Evolutionary conservation across 2,888 invertebrate species (phyloP).

Genomic region (Salticus scenicus): DNA sequence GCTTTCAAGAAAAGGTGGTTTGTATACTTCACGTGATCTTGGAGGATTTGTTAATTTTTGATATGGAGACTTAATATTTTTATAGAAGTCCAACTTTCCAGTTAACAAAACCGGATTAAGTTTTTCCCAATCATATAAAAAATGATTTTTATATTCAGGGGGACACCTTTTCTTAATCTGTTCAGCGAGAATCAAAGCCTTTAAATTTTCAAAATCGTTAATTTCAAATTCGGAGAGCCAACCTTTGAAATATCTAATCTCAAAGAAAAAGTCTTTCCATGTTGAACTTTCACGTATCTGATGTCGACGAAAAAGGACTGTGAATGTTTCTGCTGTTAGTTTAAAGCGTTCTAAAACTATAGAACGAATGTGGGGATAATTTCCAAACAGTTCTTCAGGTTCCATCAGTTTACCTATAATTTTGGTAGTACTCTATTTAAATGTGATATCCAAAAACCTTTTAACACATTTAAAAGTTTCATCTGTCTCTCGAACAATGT

Average conservation of each 20-base stretch:
- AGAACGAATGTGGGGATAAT: constrained; percentile 3
- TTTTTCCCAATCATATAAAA: constrained; percentile 11
- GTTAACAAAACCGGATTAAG: constrained; percentile 1
- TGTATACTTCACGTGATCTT: no score
- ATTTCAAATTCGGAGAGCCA: constrained; percentile 7
- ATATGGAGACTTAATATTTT: neutral
- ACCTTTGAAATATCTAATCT: constrained; percentile 19
- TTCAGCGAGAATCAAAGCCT: neutral
- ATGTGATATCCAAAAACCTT: neutral
- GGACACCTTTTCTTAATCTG: constrained; percentile 22
- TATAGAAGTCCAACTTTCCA: neutral
- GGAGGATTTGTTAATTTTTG: no score
- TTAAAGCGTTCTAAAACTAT: constrained; percentile 19
- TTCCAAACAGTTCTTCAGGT: neutral
- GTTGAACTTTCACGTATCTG: neutral
- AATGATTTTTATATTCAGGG: constrained; percentile 14
- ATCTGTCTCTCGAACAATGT: constrained; percentile 17
- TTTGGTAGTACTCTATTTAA: constrained; percentile 15
- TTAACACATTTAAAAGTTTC: constrained; percentile 13
- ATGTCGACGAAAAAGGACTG: constrained; percentile 6
- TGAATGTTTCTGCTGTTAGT: neutral
- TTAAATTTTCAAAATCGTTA: constrained; percentile 16
- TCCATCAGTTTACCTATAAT: neutral
- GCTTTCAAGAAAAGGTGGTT: no score
- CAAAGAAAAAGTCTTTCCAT: constrained; percentile 16